A percentile compares a stretch with the other conserved stretches of the same genome.
Evolutionary conservation across 1,140 invertebrate species (phyloP).

Genomic region (Scaptodrosophila lebanonensis): DNA sequence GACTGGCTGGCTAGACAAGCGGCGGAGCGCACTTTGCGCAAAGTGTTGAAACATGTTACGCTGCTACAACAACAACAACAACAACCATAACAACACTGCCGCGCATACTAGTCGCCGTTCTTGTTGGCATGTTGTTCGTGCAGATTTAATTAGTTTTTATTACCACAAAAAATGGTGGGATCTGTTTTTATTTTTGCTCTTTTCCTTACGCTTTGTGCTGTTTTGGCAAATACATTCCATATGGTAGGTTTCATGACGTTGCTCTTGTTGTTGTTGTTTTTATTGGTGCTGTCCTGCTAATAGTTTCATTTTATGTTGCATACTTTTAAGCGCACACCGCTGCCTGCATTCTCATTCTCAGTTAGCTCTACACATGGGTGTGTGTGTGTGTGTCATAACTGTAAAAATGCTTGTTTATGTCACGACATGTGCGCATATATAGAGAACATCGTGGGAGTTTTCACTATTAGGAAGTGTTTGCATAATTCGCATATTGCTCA

Average conservation of each 20-base stretch:
- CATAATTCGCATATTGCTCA: no score
- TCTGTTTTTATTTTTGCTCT: slow-evolving; percentile 17
- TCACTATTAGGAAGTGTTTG: no score
- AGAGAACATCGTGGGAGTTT: no score
- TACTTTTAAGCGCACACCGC: slow-evolving; percentile 34
- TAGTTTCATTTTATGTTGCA: slow-evolving; percentile 51
- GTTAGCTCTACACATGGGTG: not conserved
- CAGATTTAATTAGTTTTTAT: slow-evolving; percentile 74
- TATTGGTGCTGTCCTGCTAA: slow-evolving; percentile 19
- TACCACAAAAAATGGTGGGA: slow-evolving; percentile 41
- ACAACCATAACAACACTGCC: slow-evolving; percentile 1
- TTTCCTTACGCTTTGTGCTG: no score
- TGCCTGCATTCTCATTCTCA: slow-evolving; percentile 11
- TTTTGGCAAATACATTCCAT: slow-evolving; percentile 27
- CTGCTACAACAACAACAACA: slow-evolving; percentile 11
- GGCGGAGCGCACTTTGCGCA: no score
- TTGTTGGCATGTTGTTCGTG: slow-evolving; percentile 41
- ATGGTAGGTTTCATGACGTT: slow-evolving; percentile 45
- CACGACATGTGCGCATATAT: not conserved
- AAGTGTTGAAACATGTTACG: slow-evolving; percentile 65
- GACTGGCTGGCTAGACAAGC: slow-evolving; percentile 46
- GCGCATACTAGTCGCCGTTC: not conserved
- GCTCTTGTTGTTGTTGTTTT: not conserved
- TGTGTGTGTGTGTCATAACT: slow-evolving; percentile 22
- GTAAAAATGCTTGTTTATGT: slow-evolving; percentile 26